Evolutionary conservation across 2,797 vertebrate species (phyloP).

Genomic region (Alfaro cultratus): DNA sequence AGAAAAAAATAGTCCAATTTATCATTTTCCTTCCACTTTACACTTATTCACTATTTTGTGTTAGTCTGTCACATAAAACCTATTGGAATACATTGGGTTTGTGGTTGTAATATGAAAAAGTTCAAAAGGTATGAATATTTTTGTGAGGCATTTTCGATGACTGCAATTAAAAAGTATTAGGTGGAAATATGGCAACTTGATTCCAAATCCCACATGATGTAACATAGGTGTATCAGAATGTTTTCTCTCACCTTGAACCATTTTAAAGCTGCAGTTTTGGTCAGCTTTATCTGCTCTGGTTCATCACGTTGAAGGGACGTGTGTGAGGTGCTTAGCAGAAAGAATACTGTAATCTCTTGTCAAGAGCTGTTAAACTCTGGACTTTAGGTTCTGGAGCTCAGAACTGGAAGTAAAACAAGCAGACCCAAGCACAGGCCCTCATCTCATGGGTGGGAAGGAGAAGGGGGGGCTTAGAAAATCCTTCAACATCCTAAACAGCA

Average conservation of each 20-base stretch:
- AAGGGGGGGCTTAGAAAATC: constrained; percentile 18
- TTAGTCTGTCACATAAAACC: not conserved
- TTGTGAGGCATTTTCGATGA: not conserved
- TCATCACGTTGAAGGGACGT: constrained; percentile 48
- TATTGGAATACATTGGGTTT: too few species aligned
- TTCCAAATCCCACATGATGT: constrained; percentile 51
- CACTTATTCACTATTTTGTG: not conserved
- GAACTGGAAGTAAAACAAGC: constrained; percentile 59
- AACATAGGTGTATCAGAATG: constrained; percentile 51
- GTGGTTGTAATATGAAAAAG: not conserved
- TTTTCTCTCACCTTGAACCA: constrained; percentile 51
- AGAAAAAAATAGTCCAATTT: not conserved
- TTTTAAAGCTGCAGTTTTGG: constrained; percentile 56
- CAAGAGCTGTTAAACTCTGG: constrained; percentile 75
- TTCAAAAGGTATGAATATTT: not conserved
- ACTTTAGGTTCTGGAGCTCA: constrained; percentile 42
- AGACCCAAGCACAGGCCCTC: constrained; percentile 51
- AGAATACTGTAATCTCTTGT: constrained; percentile 58
- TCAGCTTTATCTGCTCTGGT: constrained; percentile 57
- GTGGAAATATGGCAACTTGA: constrained; percentile 41
- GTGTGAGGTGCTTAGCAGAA: constrained; percentile 50
- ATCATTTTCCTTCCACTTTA: not conserved
- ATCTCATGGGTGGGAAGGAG: constrained; percentile 12
- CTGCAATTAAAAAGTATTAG: constrained; percentile 21
- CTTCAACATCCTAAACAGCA: constrained; percentile 48